Evolutionary conservation across 92 coral and sea anemone genomes (phyloP).

Genomic region (Paragorgia papillata): DNA sequence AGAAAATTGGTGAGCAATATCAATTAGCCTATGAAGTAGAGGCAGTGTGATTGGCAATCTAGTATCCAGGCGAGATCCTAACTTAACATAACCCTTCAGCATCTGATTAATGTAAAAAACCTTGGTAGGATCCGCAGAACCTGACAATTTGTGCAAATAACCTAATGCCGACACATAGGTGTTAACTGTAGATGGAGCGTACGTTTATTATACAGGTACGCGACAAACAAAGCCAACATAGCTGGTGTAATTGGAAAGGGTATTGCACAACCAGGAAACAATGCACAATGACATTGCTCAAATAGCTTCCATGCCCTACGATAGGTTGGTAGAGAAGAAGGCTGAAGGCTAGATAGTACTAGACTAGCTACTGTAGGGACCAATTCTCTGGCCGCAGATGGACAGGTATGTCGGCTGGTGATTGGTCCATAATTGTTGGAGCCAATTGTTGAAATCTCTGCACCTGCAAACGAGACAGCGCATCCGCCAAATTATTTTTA

Average conservation of each 20-base stretch:
- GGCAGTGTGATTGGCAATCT: no score
- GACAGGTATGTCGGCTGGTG: conserved; percentile 52
- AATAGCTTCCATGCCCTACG: conserved; percentile 61
- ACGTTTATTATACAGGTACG: conserved; percentile 48
- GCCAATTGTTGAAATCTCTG: conserved; percentile 57
- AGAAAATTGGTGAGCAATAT: no score
- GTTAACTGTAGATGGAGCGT: conserved; percentile 61
- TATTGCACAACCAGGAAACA: not conserved
- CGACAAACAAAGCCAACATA: conserved; percentile 53
- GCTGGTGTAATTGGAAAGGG: conserved; percentile 53
- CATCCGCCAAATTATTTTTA: no score
- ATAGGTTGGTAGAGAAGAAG: conserved; percentile 67
- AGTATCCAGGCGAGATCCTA: no score
- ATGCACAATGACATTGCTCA: conserved; percentile 11
- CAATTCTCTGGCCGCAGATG: conserved; percentile 56
- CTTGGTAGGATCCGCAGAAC: no score
- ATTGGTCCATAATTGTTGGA: conserved; percentile 53
- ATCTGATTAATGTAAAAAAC: no score
- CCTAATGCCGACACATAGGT: no score
- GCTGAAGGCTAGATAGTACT: conserved; percentile 55
- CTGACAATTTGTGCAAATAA: no score
- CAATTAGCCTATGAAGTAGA: no score
- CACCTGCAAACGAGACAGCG: conserved; percentile 57
- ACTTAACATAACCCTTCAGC: no score
- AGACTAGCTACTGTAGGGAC: conserved; percentile 37